These are phyloP conservation scores for Sitobion miscanthi DNA, from an alignment of 1,140 invertebrate species.

Conservation along the genomic window DNA sequence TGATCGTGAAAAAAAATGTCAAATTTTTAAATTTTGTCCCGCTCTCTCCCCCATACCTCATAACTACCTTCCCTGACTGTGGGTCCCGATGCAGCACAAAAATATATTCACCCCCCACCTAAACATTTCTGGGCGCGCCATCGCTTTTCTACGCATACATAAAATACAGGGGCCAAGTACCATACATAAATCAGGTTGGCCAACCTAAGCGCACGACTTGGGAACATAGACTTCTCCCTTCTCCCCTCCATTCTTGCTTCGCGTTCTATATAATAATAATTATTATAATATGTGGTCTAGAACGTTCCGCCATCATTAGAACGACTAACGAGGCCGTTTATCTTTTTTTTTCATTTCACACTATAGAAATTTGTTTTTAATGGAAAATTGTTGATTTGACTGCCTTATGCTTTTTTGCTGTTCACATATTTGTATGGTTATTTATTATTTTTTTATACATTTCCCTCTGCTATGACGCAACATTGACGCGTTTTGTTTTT, in stretches of 20 bases:
- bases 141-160: slow-evolving; percentile 56
- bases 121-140: slow-evolving; percentile 55
- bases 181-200: slow-evolving; percentile 54
- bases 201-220: slow-evolving; percentile 51
- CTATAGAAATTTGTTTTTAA: neutral
- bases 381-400: neutral
- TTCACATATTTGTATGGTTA: neutral
- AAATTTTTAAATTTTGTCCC: slow-evolving; percentile 10
- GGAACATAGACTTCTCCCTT: slow-evolving; percentile 54
- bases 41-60: neutral
- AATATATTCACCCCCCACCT: slow-evolving; percentile 54
- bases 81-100: slow-evolving; percentile 38
- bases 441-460: neutral
- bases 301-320: slow-evolving; percentile 23
- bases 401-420: neutral
- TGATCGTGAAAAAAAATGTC: neutral
- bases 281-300: neutral
- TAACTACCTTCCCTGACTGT: slow-evolving; percentile 34
- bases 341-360: neutral
- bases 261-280: neutral
- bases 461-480: neutral
- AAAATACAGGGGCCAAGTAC: slow-evolving; percentile 56
- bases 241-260: slow-evolving; percentile 39
- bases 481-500: neutral
- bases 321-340: neutral